Base-by-base conservation (phyloP, 2,888 invertebrate species). In the Drosophila leonis region DNA sequence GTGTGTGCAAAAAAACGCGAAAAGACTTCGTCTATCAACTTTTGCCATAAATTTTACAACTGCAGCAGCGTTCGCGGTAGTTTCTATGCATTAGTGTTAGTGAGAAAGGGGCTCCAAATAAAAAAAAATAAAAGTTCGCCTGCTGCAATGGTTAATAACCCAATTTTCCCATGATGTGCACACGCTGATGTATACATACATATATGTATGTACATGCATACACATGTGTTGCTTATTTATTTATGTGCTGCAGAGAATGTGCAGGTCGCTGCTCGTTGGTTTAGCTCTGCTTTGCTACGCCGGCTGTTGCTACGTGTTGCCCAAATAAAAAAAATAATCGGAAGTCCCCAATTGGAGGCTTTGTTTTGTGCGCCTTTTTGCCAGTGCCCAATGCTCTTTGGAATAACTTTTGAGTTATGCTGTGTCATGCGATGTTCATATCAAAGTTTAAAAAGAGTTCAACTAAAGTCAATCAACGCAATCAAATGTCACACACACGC, bases 251-350 rank as follows among this genome's bases (percentile, higher is more conserved):
- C 33, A 39, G 20, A 39, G 20, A 39, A 27, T 63, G 67, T 69
- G 62, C 82, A 63, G 82, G 64, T 71, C 57, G 44, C 48, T 13
- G 18, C 24, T 13, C 8, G 55, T 13, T 65, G 13, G n/a, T 49
- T 41, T 13, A 35, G 10, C 29, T 29, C 15, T 8, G 15, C 31
- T 60, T n/a, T 55, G 18, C 37, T 49, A 37, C 54, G 33, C 79
- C 79, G 75, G 65, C 52, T 29, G 39, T 41, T 37, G 57, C 78
- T 69, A 69, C 75, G 68, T 78, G 69, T 74, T 74, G 65, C 63
- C 74, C 54, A 49, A 60, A 67, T 3, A 44, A 15, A 44, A 20
- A 67, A 35, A 29, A 46, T 18, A 27, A 18, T 60, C 62, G 74
- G 81, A 72, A 69, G 55, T 61, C 10, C 10, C 57, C 52, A 82